Conservation (phyloP, 2,113 vertebrate species). For the Alethe diademata region DNA sequence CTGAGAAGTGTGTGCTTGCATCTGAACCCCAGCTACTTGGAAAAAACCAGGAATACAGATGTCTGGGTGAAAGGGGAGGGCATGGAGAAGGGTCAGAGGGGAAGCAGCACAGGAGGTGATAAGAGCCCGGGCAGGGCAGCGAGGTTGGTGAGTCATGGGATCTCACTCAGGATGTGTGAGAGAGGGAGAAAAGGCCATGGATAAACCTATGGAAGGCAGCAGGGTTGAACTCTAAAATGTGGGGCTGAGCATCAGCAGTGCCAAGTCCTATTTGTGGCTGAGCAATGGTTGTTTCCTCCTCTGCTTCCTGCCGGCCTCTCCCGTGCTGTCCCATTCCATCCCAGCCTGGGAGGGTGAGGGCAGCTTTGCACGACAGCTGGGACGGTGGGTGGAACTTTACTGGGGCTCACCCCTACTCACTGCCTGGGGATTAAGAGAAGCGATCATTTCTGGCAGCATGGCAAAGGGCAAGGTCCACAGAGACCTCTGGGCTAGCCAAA, state of each 20-base stretch:
- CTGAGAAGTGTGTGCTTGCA: background rate
- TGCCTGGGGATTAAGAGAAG: background rate
- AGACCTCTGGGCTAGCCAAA: background rate
- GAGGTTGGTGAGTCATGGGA: fast-evolving
- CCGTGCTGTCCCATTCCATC: fast-evolving
- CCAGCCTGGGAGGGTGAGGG: no score
- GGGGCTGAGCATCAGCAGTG: background rate
- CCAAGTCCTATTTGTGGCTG: background rate
- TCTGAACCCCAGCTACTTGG: background rate
- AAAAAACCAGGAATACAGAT: constrained; percentile 19
- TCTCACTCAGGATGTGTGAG: background rate
- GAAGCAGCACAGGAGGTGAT: fast-evolving
- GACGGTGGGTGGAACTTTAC: background rate
- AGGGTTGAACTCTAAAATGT: fast-evolving
- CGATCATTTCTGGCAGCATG: background rate
- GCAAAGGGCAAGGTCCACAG: fast-evolving
- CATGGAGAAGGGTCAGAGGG: background rate
- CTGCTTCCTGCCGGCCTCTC: fast-evolving
- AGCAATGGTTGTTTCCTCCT: background rate
- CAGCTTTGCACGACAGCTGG: fast-evolving
- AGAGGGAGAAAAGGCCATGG: background rate
- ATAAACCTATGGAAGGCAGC: background rate
- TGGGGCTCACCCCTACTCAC: background rate
- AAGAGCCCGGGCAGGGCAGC: background rate
- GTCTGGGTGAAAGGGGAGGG: constrained; percentile 15